phyloP scores from a whole-genome alignment of 2,797 vertebrate species.

The Periophthalmus magnuspinnatus region DNA sequence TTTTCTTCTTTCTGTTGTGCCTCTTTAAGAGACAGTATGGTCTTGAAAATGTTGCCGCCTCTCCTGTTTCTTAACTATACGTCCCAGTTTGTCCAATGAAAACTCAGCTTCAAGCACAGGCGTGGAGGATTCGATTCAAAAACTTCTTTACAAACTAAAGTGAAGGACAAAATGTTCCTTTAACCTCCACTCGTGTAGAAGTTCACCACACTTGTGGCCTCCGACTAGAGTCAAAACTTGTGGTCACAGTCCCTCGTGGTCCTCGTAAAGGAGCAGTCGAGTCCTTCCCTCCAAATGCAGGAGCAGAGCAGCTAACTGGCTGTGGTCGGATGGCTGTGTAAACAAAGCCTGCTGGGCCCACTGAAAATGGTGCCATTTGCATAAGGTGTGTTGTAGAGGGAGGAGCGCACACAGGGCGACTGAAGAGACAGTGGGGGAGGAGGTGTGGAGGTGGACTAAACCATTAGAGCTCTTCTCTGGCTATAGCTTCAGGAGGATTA shows the following conservation, averaged over 20 bases:
- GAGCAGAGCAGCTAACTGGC: constrained; percentile 60
- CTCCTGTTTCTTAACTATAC: constrained; percentile 43
- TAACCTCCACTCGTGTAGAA: constrained; percentile 47
- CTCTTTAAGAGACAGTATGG: constrained; percentile 34
- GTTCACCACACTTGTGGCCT: constrained; percentile 37
- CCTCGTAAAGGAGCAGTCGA: constrained; percentile 33
- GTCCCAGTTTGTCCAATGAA: constrained; percentile 51
- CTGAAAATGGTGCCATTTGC: constrained; percentile 75
- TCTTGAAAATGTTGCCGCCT: constrained; percentile 40
- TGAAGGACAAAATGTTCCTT: constrained; percentile 60
- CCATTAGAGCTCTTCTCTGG: constrained; percentile 69
- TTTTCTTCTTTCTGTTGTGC: constrained; percentile 31
- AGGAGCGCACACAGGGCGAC: constrained; percentile 62
- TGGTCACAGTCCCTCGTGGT: constrained; percentile 45
- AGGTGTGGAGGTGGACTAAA: constrained; percentile 72
- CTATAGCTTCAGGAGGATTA: constrained; percentile 65
- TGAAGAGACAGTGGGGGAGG: constrained; percentile 49
- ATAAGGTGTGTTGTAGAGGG: constrained; percentile 82
- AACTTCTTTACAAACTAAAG: constrained; percentile 52
- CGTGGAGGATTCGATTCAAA: constrained; percentile 32
- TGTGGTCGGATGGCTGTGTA: constrained; percentile 72
- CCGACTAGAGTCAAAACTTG: constrained; percentile 45
- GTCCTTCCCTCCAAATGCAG: constrained; percentile 62
- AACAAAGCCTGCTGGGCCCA: constrained; percentile 78
- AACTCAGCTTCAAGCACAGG: constrained; percentile 31